These are phyloP conservation scores for Lepidonotus clava DNA, from an alignment of 2,888 invertebrate species.

Conservation along the genomic window DNA sequence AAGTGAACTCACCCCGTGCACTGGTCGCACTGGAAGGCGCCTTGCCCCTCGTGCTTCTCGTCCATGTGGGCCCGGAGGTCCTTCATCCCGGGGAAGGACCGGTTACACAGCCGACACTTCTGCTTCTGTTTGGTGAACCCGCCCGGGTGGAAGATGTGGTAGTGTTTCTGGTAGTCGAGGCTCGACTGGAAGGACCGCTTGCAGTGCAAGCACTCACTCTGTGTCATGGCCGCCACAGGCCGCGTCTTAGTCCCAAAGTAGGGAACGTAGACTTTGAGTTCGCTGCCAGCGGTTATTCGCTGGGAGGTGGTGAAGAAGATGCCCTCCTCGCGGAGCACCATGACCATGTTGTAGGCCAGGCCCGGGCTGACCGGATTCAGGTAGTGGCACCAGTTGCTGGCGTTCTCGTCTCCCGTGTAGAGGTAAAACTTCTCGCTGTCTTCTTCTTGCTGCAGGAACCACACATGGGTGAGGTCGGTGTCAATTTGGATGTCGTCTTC, in stretches of 20 bases:
- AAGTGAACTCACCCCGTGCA: constrained; percentile 14
- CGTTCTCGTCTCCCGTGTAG: constrained; percentile 46
- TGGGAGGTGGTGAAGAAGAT: constrained; percentile 49
- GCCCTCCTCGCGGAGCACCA: constrained; percentile 45
- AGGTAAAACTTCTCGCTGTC: constrained; percentile 26
- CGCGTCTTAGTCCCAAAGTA: constrained; percentile 43
- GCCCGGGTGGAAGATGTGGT: constrained; percentile 52
- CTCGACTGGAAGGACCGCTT: constrained; percentile 13
- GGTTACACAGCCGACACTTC: constrained; percentile 44
- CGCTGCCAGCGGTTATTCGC: background rate
- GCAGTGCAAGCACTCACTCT: constrained; percentile 35
- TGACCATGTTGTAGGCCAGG: background rate
- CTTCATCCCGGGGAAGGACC: constrained; percentile 18
- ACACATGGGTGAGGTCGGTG: constrained; percentile 38
- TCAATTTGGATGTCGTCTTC: constrained; percentile 43
- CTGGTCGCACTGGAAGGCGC: constrained; percentile 42
- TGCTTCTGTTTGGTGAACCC: constrained; percentile 52
- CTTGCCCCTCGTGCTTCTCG: constrained; percentile 41
- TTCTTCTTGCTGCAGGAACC: constrained; percentile 51
- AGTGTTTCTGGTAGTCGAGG: constrained; percentile 52
- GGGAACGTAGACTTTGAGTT: constrained; percentile 30
- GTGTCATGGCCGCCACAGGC: background rate
- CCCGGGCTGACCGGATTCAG: background rate
- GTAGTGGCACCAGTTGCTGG: constrained; percentile 49
- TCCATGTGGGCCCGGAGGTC: constrained; percentile 11